Evolutionary conservation across 2,888 invertebrate species (phyloP), one percentile per base, ranked within the genome.

Genomic region (Litoditis marina): DNA sequence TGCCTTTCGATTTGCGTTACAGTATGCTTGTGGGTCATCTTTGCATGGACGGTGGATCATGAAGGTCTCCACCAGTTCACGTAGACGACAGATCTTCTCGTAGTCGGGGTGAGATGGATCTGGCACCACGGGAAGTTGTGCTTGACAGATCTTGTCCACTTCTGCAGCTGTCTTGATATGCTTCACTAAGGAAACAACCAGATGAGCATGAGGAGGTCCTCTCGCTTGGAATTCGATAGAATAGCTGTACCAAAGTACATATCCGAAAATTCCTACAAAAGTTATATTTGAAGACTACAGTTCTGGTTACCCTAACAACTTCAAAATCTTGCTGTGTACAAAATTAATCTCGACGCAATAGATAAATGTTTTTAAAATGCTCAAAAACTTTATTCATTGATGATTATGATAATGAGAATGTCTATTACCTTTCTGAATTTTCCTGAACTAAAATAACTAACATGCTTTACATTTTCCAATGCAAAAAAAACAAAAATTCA

Each of bases 171-270:
- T 59, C 16, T 34, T 42, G 27, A 59, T 54, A 6, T 11, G 50
- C 16, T 49, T 22, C 22, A 49, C 27, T 0, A 63, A 44, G n/a
- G 22, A 31, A 3, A 63, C 4, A 11, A 63, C 47, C 22, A 63
- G 8, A 34, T 63, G 63, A 0, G 30, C 39, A 22, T 63, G 63
- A 4, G 63, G 63, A 53, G 52, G 55, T 22, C 63, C 63, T 11
- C 63, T 30, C 28, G 53, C 54, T n/a, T 63, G 63, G 30, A 63
- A 63, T 30, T 63, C 63, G 5, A 55, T 27, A 0, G 54, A 50
- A 28, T 32, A 63, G 32, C n/a, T 44, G 34, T 34, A 63, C 63
- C 63, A 63, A 0, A 5, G 25, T 2, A 63, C 55, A 1, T 13
- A 8, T 25, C 63, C 63, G n/a, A 58, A 63, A 1, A 50, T 39